Base-by-base conservation (phyloP, 2,113 vertebrate genomes). In the Chrysochloris asiatica region DNA sequence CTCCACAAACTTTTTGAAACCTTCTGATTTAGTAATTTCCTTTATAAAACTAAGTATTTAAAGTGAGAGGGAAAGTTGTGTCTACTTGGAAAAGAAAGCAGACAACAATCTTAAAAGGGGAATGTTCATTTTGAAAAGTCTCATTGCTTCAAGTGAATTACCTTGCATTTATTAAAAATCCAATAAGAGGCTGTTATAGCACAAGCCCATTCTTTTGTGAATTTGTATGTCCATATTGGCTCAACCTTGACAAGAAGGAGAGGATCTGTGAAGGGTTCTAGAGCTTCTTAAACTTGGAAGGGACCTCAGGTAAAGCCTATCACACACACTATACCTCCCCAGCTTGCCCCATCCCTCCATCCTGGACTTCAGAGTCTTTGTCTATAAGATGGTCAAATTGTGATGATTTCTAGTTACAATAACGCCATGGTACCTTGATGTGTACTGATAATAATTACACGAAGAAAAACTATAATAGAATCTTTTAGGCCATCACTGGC, bases 151-250 rank as follows among this genome's bases (percentile, higher is more conserved):
- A 52, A 94, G 83, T 83, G 88, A 89, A 83, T 90, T 79, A 81
- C 16, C 52, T 54, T 92, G 45, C n/a, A 84, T 45, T 79, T 90
- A 93, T 80, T 91, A 90, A 93, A 82, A 92, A 90, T 90, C 90
- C 65, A 90, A 54, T 19, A 82, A 83, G 73, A 79, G 52, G 24
- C 43, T 83, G 30, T 52, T 48, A 36, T 9, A 91, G 50, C 45
- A 85, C 22, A 72, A 80, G 8, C 16, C 43, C 61, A 81, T 50
- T 86, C 41, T 61, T 93, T 89, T 22, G 73, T 72, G 38, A 83
- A 67, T 91, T 75, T 92, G 14, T 90, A 73, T 47, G 33, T 63
- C n/a, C 8, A 91, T 16, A 88, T 8, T 45, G 19, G 48, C 59
- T 83, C 2, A 13, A 86, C n/a, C n/a, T 30, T 50, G 50, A 48